Evolutionary conservation across 2,888 invertebrate species (phyloP).

Genomic region (Drosophila subquinaria): DNA sequence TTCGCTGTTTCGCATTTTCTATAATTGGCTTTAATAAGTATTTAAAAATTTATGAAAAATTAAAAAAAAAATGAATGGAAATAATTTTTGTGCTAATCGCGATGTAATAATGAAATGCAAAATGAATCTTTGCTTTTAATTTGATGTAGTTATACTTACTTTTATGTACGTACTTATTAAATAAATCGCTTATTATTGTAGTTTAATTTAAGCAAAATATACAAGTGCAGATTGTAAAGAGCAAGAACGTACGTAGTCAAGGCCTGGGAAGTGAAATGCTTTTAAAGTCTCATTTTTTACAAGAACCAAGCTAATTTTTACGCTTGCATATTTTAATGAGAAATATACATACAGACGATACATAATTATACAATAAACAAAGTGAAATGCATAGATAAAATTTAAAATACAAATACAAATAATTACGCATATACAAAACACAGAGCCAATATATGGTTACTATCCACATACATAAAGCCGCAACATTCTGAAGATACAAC

Average conservation of each 20-base stretch:
- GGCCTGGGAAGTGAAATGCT: constrained; percentile 80
- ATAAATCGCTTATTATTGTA: constrained; percentile 80
- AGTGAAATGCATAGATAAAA: constrained; percentile 65
- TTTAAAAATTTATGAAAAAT: constrained; percentile 51
- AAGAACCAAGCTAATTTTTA: constrained; percentile 79
- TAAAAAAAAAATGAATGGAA: constrained; percentile 21
- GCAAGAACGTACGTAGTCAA: constrained; percentile 47
- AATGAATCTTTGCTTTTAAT: constrained; percentile 68
- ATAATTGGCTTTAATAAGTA: constrained; percentile 77
- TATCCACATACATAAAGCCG: constrained; percentile 49
- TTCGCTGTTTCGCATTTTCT: constrained; percentile 71
- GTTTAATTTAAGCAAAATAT: constrained; percentile 81
- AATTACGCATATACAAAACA: constrained; percentile 52
- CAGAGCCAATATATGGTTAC: constrained; percentile 37
- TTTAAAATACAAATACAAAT: constrained; percentile 52
- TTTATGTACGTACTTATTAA: constrained; percentile 66
- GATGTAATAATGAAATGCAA: constrained; percentile 50
- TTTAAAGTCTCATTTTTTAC: constrained; percentile 83
- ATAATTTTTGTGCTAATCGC: constrained; percentile 59
- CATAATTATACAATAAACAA: constrained; percentile 63
- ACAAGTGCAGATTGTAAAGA: constrained; percentile 65
- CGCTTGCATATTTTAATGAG: constrained; percentile 80
- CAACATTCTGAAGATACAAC: constrained; percentile 41
- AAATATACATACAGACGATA: constrained; percentile 59
- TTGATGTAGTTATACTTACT: constrained; percentile 72